phyloP scores from a whole-genome alignment of 1,140 invertebrate genomes.

The Pseudachorutes palmiensis region DNA sequence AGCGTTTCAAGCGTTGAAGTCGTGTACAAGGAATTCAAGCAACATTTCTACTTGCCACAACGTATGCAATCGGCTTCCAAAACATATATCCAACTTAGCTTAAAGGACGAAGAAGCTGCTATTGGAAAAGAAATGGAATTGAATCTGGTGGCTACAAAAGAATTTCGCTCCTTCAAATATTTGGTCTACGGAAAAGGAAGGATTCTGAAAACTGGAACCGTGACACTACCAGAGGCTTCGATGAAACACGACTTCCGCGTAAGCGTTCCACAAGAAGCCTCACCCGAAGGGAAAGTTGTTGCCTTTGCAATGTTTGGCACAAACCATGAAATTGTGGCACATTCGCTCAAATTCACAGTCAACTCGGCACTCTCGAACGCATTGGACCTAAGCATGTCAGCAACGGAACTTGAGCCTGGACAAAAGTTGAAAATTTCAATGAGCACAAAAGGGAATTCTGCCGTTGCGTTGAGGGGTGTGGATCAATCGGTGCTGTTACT shows the following conservation, averaged over 20 bases:
- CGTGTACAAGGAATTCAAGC: slow-evolving; percentile 12
- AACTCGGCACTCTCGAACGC: neutral
- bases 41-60: slow-evolving; percentile 41
- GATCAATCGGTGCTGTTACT: slow-evolving; percentile 19
- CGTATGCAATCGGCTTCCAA: slow-evolving; percentile 60
- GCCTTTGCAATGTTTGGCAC: neutral
- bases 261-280: neutral
- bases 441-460: neutral
- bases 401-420: slow-evolving; percentile 4
- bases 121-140: slow-evolving; percentile 61
- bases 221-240: neutral
- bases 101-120: slow-evolving; percentile 59
- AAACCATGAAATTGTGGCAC: neutral
- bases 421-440: slow-evolving; percentile 7
- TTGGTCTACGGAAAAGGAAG: slow-evolving; percentile 70
- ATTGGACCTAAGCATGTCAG: neutral
- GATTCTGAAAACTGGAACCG: slow-evolving; percentile 10
- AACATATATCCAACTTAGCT: slow-evolving; percentile 62
- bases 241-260: neutral
- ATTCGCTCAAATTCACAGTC: slow-evolving; percentile 3
- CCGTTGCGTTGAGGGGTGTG: slow-evolving; percentile 17
- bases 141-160: slow-evolving; percentile 68
- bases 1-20: slow-evolving; percentile 54
- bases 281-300: neutral
- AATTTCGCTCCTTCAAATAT: slow-evolving; percentile 66